A percentile compares a stretch with the other conserved stretches of the same genome.
These are phyloP conservation scores for Brachionus koreanus DNA, from an alignment of 1,140 invertebrate genomes.

Conservation along the genomic window DNA sequence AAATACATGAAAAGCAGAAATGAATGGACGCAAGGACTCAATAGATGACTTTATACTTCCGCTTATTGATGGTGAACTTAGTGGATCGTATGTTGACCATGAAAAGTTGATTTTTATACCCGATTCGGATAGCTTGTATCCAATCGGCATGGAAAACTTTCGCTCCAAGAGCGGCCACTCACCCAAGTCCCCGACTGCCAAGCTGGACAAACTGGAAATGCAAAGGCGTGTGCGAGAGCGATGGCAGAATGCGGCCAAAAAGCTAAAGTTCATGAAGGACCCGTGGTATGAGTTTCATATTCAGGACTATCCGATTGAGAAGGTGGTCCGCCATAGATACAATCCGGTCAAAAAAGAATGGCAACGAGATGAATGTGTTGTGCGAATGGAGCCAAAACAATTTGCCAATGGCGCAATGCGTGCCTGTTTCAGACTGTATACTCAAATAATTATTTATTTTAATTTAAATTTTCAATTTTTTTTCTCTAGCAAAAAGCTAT, in stretches of 20 bases:
- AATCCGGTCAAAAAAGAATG: conserved; percentile 58
- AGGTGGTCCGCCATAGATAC: conserved; percentile 58
- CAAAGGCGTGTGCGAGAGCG: background rate
- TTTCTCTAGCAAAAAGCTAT: conserved; percentile 58
- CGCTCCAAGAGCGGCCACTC: background rate
- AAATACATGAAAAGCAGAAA: background rate
- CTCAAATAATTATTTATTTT: no score
- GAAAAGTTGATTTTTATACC: background rate
- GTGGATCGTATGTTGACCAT: background rate
- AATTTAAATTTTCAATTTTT: background rate
- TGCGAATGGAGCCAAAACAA: conserved; percentile 61
- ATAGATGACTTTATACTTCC: background rate
- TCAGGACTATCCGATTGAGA: conserved; percentile 53
- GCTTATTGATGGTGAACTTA: background rate
- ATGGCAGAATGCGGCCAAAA: conserved; percentile 51
- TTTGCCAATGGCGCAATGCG: conserved; percentile 65
- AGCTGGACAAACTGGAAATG: background rate
- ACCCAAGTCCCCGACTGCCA: background rate
- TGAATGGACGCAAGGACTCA: background rate
- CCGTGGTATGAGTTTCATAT: conserved; percentile 60
- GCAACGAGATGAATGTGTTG: conserved; percentile 58
- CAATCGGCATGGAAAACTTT: conserved; percentile 43
- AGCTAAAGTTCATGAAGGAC: conserved; percentile 52
- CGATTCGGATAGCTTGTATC: background rate
- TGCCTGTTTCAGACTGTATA: conserved; percentile 61